Evolutionary conservation across 2,888 invertebrate genomes (phyloP).

Genomic region (Drosophila atroscutellata): DNA sequence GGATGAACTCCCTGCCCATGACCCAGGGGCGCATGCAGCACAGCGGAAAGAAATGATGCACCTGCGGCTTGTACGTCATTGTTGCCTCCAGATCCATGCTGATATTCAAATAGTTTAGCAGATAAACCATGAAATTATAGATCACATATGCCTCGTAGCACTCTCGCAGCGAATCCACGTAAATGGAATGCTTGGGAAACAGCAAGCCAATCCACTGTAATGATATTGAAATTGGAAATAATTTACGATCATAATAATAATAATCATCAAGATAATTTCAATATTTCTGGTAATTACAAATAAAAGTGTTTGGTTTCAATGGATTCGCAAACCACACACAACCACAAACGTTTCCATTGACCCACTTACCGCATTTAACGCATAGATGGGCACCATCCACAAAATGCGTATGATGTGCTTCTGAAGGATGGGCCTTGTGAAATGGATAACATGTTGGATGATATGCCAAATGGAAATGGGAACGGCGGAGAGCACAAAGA

Average conservation of each 20-base stretch:
- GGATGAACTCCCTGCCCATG: slow-evolving; percentile 96
- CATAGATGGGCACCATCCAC: slow-evolving; percentile 99
- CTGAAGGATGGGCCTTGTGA: slow-evolving; percentile 95
- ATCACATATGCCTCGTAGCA: slow-evolving; percentile 99
- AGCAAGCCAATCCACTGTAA: slow-evolving; percentile 88
- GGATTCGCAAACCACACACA: neutral
- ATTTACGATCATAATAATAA: neutral
- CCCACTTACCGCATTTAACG: slow-evolving; percentile 93
- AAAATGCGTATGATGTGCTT: slow-evolving; percentile 97
- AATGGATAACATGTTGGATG: slow-evolving; percentile 96
- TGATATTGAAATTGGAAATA: neutral
- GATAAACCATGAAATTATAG: slow-evolving; percentile 98
- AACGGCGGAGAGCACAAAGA: slow-evolving; percentile 95
- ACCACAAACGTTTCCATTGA: slow-evolving; percentile 27
- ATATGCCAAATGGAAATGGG: slow-evolving; percentile 98
- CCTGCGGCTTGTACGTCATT: slow-evolving; percentile 92
- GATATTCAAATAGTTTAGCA: slow-evolving; percentile 95
- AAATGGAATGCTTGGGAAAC: slow-evolving; percentile 95
- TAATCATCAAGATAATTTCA: neutral
- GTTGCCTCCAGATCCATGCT: slow-evolving; percentile 94
- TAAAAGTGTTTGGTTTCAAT: neutral
- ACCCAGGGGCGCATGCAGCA: slow-evolving; percentile 97
- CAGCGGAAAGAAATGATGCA: slow-evolving; percentile 94
- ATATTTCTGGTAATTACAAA: neutral
- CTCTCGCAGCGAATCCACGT: slow-evolving; percentile 96